Base-by-base conservation (phyloP, 53 echinoderm and acorn worm species). In the Holothuria scabra region DNA sequence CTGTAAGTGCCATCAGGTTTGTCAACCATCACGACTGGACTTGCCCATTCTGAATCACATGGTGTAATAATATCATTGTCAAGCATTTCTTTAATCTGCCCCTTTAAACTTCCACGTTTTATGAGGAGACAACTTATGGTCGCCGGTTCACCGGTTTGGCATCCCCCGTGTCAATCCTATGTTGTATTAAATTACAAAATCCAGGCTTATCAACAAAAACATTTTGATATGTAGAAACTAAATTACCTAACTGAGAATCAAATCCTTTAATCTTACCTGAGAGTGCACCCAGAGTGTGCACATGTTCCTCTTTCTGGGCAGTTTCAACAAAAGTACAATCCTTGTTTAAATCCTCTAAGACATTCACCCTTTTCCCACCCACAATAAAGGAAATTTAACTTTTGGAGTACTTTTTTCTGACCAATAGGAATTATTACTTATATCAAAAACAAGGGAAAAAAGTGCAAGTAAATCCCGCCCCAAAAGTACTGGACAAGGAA, bases 51-150 rank as follows among this genome's bases (percentile, higher is more conserved):
- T 8, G 81, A 81, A 35, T 81, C 26, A 19, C 31, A 62, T 4
- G 81, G 81, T 7, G 22, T 37, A 62, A 81, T 81, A 22, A 81
- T 81, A 13, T n/a, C n/a, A n/a, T 23, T 13, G 12, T 41, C 48
- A n/a, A 81, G 21, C 81, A 81, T 81, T 81, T 81, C 81, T 24
- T 81, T 81, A 37, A 61, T 81, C n/a, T 81, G 62, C 4, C 30
- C 59, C 21, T 81, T 41, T 2, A 62, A 61, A 62, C 64, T 81
- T 64, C 63, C 64, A 8, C 81, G 21, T n/a, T 41, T 63, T 81
- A 35, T 13, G 35, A 44, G 64, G 65, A 21, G 81, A 81, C 12
- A 81, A 62, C 44, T 34, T 81, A 46, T 81, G 44, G 63, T 12
- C 10, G 5, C 35, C 22, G 21, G 18, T 34, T 81, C 37, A 81